Conservation (phyloP, 2,888 invertebrate genomes). For the Sinopyrophorus schimmeli region DNA sequence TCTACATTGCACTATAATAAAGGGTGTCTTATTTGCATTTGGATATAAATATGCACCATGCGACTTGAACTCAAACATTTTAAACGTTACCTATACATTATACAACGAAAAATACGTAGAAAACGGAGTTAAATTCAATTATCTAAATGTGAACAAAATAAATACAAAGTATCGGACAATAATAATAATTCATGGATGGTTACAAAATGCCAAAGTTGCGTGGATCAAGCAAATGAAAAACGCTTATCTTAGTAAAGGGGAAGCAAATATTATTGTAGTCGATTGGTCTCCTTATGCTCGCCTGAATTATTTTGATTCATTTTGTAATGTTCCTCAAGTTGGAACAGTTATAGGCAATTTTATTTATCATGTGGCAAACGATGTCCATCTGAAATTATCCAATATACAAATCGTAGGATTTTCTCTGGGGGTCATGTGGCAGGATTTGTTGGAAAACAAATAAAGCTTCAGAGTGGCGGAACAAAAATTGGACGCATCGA, state of each 20-base stretch:
- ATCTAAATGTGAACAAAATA: neutral
- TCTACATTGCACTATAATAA: too few species aligned
- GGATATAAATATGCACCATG: too few species aligned
- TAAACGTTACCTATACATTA: constrained; percentile 4
- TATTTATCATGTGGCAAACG: neutral
- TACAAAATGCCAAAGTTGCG: constrained; percentile 5
- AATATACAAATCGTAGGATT: constrained; percentile 9
- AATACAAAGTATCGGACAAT: neutral
- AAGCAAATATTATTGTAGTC: constrained; percentile 6
- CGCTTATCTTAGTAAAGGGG: constrained; percentile 1
- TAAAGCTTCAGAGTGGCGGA: neutral
- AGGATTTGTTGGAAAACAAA: constrained; percentile 11
- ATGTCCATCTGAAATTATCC: neutral
- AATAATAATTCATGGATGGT: constrained; percentile 16
- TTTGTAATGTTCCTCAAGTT: constrained; percentile 8
- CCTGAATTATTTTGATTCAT: neutral
- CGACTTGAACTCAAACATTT: too few species aligned
- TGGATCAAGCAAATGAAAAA: constrained; percentile 7
- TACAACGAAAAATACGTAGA: constrained; percentile 1
- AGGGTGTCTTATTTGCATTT: too few species aligned
- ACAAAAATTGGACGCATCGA: constrained; percentile 11
- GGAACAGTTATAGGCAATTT: constrained; percentile 7
- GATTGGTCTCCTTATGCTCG: constrained; percentile 6
- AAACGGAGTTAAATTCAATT: neutral
- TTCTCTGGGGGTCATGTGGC: constrained; percentile 18